Evolutionary conservation across 1,140 invertebrate genomes (phyloP).

Genomic region (Drosophila tropicalis): DNA sequence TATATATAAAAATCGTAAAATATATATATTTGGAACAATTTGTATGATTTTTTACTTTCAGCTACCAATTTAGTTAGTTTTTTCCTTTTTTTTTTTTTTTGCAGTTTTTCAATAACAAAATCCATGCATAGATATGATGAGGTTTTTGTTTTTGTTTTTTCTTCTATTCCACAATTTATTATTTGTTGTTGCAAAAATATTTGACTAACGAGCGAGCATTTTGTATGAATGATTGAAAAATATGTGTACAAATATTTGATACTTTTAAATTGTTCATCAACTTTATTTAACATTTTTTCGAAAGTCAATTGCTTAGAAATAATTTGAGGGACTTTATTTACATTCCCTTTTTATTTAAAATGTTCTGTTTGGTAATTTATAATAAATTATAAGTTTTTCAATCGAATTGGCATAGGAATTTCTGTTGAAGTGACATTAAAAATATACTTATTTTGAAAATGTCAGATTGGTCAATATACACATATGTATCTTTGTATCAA

Average conservation of each 20-base stretch:
- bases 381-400: too few species aligned
- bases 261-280: too few species aligned
- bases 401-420: too few species aligned
- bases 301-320: neutral
- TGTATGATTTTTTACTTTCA: neutral
- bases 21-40: neutral
- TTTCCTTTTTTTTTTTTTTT: neutral
- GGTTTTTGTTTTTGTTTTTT: neutral
- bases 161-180: neutral
- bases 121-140: neutral
- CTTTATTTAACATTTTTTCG: neutral
- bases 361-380: too few species aligned
- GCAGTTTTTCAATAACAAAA: constrained; percentile 5
- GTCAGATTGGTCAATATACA: too few species aligned
- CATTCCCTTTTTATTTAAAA: too few species aligned
- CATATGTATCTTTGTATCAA: neutral
- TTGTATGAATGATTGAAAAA: too few species aligned
- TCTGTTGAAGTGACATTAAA: too few species aligned
- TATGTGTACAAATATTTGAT: too few species aligned
- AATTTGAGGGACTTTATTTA: too few species aligned
- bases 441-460: too few species aligned
- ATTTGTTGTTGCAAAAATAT: neutral
- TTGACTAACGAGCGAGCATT: too few species aligned
- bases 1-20: constrained; percentile 35
- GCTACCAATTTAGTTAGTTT: neutral